These are phyloP conservation scores for Orthosia incerta DNA, from an alignment of 2,888 invertebrate species.

Conservation along the genomic window DNA sequence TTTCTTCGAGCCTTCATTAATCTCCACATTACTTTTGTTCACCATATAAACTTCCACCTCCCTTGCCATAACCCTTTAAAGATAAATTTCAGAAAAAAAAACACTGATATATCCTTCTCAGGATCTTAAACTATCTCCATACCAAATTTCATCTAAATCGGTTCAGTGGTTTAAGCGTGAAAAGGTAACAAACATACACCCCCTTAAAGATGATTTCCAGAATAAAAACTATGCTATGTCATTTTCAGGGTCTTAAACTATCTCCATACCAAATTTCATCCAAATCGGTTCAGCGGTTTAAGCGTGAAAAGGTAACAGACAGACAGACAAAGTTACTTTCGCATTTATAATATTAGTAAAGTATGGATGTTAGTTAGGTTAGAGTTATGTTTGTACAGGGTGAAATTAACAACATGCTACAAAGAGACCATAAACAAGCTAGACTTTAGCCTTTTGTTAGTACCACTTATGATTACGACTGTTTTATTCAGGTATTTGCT, in stretches of 20 bases:
- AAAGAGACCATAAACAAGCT: constrained; percentile 43
- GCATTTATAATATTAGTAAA: neutral
- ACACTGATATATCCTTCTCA: neutral
- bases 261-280: neutral
- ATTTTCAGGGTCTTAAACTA: neutral
- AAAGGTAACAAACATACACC: neutral
- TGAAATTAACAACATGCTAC: constrained; percentile 52
- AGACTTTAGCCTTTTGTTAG: constrained; percentile 36
- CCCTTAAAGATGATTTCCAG: too few species aligned
- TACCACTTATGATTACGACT: constrained; percentile 34
- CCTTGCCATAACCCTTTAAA: too few species aligned
- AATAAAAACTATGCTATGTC: neutral
- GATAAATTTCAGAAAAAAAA: too few species aligned
- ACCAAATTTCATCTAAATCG: neutral
- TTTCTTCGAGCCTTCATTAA: too few species aligned
- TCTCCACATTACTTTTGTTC: too few species aligned
- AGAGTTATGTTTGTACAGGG: constrained; percentile 39
- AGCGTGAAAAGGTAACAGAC: neutral
- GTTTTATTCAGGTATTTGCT: constrained; percentile 34
- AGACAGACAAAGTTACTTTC: neutral
- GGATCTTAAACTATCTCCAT: neutral
- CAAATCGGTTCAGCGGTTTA: neutral
- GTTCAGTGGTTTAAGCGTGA: neutral
- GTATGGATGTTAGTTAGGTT: constrained; percentile 4
- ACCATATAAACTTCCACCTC: too few species aligned